Conservation (phyloP, 1,140 invertebrate species). For the Arion vulgaris region DNA sequence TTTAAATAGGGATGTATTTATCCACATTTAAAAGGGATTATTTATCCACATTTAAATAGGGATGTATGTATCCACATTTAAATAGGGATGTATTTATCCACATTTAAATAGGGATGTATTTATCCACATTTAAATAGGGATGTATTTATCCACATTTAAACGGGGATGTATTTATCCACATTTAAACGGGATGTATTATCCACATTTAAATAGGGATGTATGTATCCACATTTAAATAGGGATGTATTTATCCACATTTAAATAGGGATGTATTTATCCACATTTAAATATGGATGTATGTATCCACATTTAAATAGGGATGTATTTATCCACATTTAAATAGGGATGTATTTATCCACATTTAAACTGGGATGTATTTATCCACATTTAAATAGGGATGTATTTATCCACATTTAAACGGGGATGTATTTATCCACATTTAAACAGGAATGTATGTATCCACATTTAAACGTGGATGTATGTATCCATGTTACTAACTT, state of each 20-base stretch:
- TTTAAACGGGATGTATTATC: neutral
- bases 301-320: neutral
- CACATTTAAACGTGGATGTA: no score
- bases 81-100: neutral
- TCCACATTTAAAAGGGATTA: neutral
- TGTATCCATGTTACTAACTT: no score
- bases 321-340: no score
- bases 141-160: neutral
- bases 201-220: no score
- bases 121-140: neutral
- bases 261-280: neutral
- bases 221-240: neutral
- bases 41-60: neutral
- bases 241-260: neutral
- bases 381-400: no score
- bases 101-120: neutral
- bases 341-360: no score
- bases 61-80: neutral
- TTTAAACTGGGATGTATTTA: no score
- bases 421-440: no score
- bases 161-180: neutral
- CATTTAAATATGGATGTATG: neutral
- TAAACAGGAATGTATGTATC: no score
- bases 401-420: no score
- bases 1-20: neutral